Base-by-base conservation (phyloP, 2,113 vertebrate species). In the Indri indri region DNA sequence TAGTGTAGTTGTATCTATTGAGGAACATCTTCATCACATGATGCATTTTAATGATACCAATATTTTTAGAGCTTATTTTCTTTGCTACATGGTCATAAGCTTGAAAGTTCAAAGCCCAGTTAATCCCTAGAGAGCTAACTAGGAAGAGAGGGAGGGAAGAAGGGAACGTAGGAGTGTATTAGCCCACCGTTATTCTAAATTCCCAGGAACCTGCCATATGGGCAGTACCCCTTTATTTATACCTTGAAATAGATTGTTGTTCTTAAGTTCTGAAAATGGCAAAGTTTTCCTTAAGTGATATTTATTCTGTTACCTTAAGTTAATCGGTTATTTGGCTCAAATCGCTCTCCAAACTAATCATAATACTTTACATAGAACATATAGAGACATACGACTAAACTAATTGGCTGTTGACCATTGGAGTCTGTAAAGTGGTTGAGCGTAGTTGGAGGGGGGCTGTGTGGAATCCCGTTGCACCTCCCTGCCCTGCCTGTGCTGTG, bases 51-150 rank as follows among this genome's bases (percentile, higher is more conserved):
- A 79, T 87, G 61, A 81, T 18, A 40, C 5, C 30, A 77, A 1
- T 74, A 59, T 94, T 77, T 86, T 40, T 88, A 77, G 42, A 93
- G 37, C 32, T 70, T 88, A 54, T 91, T 96, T 88, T 68, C 45
- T 77, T 88, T 79, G 63, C 61, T 77, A 50, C 27, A 25, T 86
- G 54, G 37, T 10, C 40, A 85, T 93, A 95, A 94, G 25, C 84
- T 92, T 94, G n/a, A 68, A 76, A 57, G 81, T 71, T 74, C 70
- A 91, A 91, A 96, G 20, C 52, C 40, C 68, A 79, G 4, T 9
- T 73, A 57, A 37, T 63, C 42, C 40, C 61, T 61, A 45, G 27
- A 76, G 18, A 66, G 25, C 63, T 40, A 52, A 47, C 30, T 32
- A 61, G 42, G 17, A 34, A 63, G 68, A 34, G 34, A 8, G 8